These are phyloP conservation scores for Geococcyx californianus DNA, from an alignment of 2,113 vertebrate species.

Conservation along the genomic window DNA sequence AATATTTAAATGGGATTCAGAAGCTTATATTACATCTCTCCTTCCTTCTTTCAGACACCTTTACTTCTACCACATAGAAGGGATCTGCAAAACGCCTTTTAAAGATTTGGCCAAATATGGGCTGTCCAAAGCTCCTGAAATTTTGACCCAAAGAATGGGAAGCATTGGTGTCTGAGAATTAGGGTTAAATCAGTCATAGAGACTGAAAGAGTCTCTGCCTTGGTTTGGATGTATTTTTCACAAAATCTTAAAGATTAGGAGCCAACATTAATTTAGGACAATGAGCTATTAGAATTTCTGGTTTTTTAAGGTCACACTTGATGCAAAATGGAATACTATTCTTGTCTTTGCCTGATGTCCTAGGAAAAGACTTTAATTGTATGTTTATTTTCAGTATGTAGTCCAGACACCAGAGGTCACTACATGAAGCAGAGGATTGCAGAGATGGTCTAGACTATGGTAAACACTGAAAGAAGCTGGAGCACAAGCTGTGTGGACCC, in stretches of 20 bases:
- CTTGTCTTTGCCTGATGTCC: not conserved
- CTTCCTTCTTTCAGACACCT: not conserved
- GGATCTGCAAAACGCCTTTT: not conserved
- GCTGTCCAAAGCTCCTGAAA: not conserved
- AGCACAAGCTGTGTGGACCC: rapidly evolving
- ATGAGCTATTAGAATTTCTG: not conserved
- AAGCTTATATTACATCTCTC: not conserved
- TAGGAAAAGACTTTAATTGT: not conserved
- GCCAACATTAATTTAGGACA: not conserved
- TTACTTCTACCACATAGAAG: not conserved
- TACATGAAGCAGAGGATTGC: not conserved
- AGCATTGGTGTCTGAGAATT: not conserved
- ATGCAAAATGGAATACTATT: not conserved
- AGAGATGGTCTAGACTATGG: not conserved
- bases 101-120: not conserved
- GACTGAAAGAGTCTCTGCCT: not conserved
- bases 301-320: not conserved
- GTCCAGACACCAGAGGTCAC: conserved; percentile 55
- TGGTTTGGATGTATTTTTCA: not conserved
- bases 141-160: not conserved
- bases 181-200: not conserved
- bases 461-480: not conserved
- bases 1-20: not conserved
- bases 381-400: conserved; percentile 6
- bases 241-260: not conserved